Base-by-base conservation (phyloP, 2,888 invertebrate genomes). In the Drosophila prolongata region DNA sequence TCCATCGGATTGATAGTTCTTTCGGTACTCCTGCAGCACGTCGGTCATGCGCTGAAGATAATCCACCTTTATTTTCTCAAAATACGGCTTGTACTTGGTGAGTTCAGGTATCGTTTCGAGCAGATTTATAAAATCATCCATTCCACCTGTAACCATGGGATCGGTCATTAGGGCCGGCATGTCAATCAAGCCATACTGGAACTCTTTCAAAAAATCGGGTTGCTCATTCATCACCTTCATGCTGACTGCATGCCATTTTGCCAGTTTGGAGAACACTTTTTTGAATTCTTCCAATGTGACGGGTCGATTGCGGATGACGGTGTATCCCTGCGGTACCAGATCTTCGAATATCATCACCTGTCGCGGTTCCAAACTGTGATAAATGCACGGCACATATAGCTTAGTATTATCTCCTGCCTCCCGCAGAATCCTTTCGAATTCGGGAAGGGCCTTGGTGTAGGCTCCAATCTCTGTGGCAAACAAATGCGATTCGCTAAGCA, bases 211-310 rank as follows among this genome's bases (percentile, higher is more conserved):
- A 9, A 71, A 52, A 0, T 67, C 49, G 2, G 58, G 49, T 35
- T 59, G 47, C 59, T 69, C 65, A 16, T 58, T 49, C 13, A 40
- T 19, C 3, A 65, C 19, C 14, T 65, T 68, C 64, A 71, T 49
- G 60, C 58, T 79, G 9, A 19, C 62, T 0, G 79, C 92, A 69
- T 93, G 93, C 69, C 93, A 92, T 74, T 90, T 90, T 1, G 93
- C 93, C 61, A 93, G 62, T 2, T 91, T 86, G 6, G 76, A 75
- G 0, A 93, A 65, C 0, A 91, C 89, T 2, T 89, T 5, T 61
- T 78, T 89, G 0, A 91, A 65, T 53, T 93, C 93, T 1, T 82
- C 79, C 14, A 91, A 34, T 46, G 92, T 91, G 30, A 91, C 16
- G 68, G 82, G 47, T 2, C 87, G 77, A 46, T 79, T 72, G 3